phyloP scores from a whole-genome alignment of 2,113 vertebrate genomes.

The Pholis gunnellus region DNA sequence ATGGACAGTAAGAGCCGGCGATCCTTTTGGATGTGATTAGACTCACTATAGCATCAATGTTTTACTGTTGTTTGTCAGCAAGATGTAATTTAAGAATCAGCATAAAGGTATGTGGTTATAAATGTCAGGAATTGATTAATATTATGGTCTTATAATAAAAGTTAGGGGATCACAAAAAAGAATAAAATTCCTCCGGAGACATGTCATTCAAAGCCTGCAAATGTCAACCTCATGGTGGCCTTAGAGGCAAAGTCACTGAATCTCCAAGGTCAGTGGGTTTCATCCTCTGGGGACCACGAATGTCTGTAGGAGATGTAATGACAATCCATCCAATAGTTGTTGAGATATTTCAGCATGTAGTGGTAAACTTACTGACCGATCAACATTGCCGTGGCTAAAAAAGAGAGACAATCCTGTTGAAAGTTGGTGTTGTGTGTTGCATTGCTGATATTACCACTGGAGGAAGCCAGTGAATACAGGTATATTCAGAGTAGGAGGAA shows the following conservation, averaged over 20 bases:
- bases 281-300: background rate
- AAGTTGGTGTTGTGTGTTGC: too few species aligned
- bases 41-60: too few species aligned
- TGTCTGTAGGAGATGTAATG: background rate
- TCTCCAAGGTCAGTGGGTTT: background rate
- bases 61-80: background rate
- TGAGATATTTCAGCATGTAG: background rate
- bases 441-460: too few species aligned
- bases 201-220: background rate
- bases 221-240: background rate
- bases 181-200: background rate
- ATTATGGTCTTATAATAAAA: too few species aligned
- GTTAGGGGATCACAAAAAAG: too few species aligned
- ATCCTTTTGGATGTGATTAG: background rate
- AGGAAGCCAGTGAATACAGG: background rate
- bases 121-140: too few species aligned
- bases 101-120: too few species aligned
- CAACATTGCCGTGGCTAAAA: too few species aligned
- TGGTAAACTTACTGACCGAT: too few species aligned
- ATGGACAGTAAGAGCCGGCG: too few species aligned
- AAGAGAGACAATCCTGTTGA: too few species aligned
- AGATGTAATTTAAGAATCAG: background rate
- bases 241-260: background rate
- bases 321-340: background rate
- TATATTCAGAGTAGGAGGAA: background rate